Conservation (phyloP, 1,140 invertebrate genomes). For the Drosophila elegans region DNA sequence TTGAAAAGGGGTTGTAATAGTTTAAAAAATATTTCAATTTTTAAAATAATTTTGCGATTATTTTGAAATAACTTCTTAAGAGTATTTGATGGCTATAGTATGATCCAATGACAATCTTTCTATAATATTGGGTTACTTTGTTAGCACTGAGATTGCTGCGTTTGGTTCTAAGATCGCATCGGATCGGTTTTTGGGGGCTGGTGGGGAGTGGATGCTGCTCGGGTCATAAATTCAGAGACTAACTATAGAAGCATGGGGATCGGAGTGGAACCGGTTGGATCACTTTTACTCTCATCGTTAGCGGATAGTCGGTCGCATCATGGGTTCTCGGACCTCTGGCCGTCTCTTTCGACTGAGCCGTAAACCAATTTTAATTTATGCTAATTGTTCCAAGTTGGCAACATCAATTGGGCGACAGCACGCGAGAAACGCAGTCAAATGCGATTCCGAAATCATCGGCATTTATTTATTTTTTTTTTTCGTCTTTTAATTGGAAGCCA, state of each 20-base stretch:
- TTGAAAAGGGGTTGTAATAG: too few species aligned
- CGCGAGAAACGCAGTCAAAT: constrained; percentile 57
- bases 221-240: constrained; percentile 70
- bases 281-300: constrained; percentile 81
- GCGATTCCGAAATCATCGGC: constrained; percentile 47
- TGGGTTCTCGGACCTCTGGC: constrained; percentile 25
- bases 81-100: neutral
- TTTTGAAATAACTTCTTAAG: neutral
- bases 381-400: constrained; percentile 69
- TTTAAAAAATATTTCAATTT: too few species aligned
- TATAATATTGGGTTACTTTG: constrained; percentile 34
- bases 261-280: constrained; percentile 64
- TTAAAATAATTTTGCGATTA: too few species aligned
- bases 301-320: constrained; percentile 58
- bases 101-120: neutral
- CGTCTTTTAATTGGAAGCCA: constrained; percentile 44
- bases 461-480: constrained; percentile 43
- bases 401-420: constrained; percentile 68
- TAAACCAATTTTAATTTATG: constrained; percentile 83
- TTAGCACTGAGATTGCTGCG: constrained; percentile 40
- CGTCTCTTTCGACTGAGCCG: constrained; percentile 38
- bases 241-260: constrained; percentile 72
- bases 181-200: constrained; percentile 16
- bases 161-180: constrained; percentile 69
- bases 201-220: constrained; percentile 35